These are phyloP conservation scores for Petrophora chlorosata DNA, from an alignment of 2,888 invertebrate genomes.

Conservation along the genomic window DNA sequence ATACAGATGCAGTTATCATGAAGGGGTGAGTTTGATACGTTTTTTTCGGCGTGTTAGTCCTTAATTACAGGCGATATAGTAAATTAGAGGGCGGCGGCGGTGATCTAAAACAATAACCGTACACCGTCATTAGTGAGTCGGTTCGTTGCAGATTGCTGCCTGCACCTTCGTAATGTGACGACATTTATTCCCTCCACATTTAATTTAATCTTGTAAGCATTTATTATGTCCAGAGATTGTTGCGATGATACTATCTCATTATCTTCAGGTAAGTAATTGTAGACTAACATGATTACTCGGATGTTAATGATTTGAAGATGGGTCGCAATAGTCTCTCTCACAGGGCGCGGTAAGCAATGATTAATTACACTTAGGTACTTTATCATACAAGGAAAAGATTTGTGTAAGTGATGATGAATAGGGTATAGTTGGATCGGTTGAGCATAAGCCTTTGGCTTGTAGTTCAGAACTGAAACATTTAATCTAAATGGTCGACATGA, in stretches of 20 bases:
- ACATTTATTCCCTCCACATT: slow-evolving; percentile 62
- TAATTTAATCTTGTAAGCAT: slow-evolving; percentile 58
- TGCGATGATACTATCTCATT: slow-evolving; percentile 35
- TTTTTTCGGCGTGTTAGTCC: slow-evolving; percentile 60
- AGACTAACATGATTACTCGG: slow-evolving; percentile 27
- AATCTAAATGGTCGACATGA: too few relatives aligned
- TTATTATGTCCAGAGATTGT: slow-evolving; percentile 55
- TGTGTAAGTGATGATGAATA: too few relatives aligned
- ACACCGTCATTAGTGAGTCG: slow-evolving; percentile 67
- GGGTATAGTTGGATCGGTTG: too few relatives aligned
- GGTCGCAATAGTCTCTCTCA: background rate
- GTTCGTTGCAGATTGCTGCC: slow-evolving; percentile 58
- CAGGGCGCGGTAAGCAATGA: too few relatives aligned
- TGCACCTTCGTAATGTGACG: slow-evolving; percentile 73
- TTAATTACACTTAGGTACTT: too few relatives aligned
- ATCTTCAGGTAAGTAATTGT: slow-evolving; percentile 38
- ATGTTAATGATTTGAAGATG: slow-evolving; percentile 26
- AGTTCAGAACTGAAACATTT: too few relatives aligned
- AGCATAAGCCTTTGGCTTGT: too few relatives aligned
- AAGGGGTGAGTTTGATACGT: slow-evolving; percentile 71
- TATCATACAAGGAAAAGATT: background rate
- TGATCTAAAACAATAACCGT: slow-evolving; percentile 80
- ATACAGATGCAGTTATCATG: slow-evolving; percentile 65
- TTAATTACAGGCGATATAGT: slow-evolving; percentile 75
- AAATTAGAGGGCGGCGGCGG: slow-evolving; percentile 75